phyloP scores from a whole-genome alignment of 37 sponge, comb jelly and placozoan species.

The Eunapius fragilis region DNA sequence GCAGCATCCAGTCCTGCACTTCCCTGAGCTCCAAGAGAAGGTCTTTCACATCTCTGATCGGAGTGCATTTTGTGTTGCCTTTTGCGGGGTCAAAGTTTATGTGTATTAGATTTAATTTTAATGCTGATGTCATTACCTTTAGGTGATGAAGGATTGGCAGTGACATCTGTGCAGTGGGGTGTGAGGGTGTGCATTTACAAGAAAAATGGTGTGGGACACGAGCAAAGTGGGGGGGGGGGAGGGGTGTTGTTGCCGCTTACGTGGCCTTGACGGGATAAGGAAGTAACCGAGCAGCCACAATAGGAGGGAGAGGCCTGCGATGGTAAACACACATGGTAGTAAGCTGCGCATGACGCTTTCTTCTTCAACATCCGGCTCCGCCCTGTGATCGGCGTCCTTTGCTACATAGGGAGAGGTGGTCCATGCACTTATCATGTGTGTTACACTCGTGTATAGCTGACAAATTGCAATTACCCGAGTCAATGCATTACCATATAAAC shows the following conservation, averaged over 20 bases:
- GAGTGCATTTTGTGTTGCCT: not conserved
- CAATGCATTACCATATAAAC: not conserved
- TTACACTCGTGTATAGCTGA: no score
- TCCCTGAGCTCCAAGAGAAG: not conserved
- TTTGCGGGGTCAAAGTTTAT: not conserved
- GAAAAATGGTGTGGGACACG: not conserved
- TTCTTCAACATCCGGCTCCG: not conserved
- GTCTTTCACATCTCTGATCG: not conserved
- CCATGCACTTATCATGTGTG: no score
- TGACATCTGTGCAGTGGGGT: not conserved
- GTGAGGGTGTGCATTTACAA: not conserved
- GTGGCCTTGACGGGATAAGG: not conserved
- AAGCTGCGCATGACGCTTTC: not conserved
- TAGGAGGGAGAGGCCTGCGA: not conserved
- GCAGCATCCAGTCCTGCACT: not conserved
- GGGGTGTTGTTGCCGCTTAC: not conserved
- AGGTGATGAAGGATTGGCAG: not conserved
- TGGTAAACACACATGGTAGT: not conserved
- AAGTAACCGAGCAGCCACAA: not conserved
- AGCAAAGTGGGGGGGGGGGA: not conserved
- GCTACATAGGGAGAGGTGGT: not conserved
- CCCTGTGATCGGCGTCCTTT: not conserved
- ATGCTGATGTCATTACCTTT: not conserved
- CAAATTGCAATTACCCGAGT: no score
- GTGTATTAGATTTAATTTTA: not conserved